These are phyloP conservation scores for Leucania comma DNA, from an alignment of 2,888 invertebrate genomes.

Conservation along the genomic window DNA sequence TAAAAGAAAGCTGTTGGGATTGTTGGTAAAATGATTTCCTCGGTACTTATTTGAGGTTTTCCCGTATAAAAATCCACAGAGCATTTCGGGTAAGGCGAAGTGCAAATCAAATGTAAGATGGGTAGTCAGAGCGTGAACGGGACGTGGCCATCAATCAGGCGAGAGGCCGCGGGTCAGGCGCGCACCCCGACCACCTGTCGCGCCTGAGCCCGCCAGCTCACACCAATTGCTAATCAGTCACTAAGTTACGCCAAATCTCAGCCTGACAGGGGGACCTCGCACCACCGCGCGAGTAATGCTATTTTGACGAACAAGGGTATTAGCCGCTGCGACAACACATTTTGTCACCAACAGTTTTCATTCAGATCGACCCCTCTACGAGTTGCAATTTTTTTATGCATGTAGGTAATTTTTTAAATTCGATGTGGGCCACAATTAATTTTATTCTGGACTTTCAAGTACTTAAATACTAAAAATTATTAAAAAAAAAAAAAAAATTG, in stretches of 20 bases:
- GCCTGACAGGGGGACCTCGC: constrained; percentile 80
- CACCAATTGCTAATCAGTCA: constrained; percentile 90
- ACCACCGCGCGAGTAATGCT: constrained; percentile 78
- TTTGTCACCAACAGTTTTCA: constrained; percentile 69
- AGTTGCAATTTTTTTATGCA: constrained; percentile 9
- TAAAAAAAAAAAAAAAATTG: constrained; percentile 16
- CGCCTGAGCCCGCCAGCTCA: constrained; percentile 84
- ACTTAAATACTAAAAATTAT: neutral
- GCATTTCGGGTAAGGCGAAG: constrained; percentile 54
- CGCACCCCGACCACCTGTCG: constrained; percentile 87
- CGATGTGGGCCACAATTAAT: neutral
- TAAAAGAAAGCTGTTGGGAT: constrained; percentile 6
- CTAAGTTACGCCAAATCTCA: constrained; percentile 89
- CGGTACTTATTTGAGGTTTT: constrained; percentile 10
- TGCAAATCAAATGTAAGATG: constrained; percentile 78
- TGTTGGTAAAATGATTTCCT: constrained; percentile 10
- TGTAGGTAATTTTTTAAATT: neutral
- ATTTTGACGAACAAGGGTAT: constrained; percentile 86
- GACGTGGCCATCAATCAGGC: constrained; percentile 83
- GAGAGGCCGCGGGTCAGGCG: constrained; percentile 82
- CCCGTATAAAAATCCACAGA: constrained; percentile 29
- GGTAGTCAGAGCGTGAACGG: constrained; percentile 75
- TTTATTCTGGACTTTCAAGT: neutral
- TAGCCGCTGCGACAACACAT: constrained; percentile 73
- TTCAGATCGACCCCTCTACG: constrained; percentile 23